Base-by-base conservation (phyloP, 64 coral and sea anemone genomes). In the Stichodactyla mertensii region DNA sequence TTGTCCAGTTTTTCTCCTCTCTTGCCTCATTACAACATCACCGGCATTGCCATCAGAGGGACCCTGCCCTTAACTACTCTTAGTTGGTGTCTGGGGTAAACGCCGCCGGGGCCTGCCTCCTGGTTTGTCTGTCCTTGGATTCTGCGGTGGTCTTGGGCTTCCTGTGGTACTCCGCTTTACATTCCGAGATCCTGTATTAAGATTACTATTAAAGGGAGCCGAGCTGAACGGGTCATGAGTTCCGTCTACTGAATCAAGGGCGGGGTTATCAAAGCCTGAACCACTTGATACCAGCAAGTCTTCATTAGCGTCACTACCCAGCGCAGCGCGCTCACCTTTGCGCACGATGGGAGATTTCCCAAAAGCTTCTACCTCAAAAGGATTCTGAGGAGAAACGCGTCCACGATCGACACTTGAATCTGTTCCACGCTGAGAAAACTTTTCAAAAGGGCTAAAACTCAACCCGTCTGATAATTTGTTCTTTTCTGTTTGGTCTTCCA, bases 51-150 rank as follows among this genome's bases (percentile, higher is more conserved):
- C 59, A 36, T 79, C 77, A 69, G 64, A 69, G 5, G 19, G n/a
- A 20, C 19, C 64, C 8, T 69, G 69, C 78, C 4, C 16, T 0
- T 52, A 9, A 54, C 31, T 51, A 16, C 10, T 6, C 28, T 86
- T 84, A 15, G 84, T 84, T 12, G 89, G 83, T 61, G 83, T 86
- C n/a, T 85, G 83, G n/a, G 89, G 89, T 77, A 90, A 90, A 54
- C 84, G 83, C 15, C 89, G 83, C 71, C 89, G 24, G 4, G 82
- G 89, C 22, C 89, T 83, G 23, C 66, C 18, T 8, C 89, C 31
- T 57, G 71, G 28, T 20, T 51, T 51, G 55, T 90, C 71, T 24
- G 69, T 57, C 19, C 55, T 77, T 27, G 82, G 55, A 4, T 18
- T 19, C 12, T 61, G 26, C 0, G 80, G 88, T 31, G 82, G 54